Conservation (phyloP, 1,140 invertebrate genomes). For the Lutraria rhynchaena region DNA sequence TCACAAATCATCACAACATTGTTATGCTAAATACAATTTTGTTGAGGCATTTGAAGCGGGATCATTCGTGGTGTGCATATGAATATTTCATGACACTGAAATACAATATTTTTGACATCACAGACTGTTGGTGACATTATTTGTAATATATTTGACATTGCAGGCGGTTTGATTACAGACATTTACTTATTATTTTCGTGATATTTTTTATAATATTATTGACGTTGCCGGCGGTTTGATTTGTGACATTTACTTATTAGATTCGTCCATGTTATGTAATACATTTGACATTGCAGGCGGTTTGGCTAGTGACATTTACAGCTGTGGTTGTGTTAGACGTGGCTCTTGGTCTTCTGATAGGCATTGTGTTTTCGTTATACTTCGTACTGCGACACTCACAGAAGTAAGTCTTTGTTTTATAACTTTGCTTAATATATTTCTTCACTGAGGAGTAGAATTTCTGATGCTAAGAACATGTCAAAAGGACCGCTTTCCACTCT, state of each 20-base stretch:
- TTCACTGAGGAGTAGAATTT: no score
- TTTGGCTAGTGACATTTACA: slow-evolving; percentile 93
- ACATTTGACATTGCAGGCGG: slow-evolving; percentile 81
- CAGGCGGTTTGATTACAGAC: slow-evolving; percentile 91
- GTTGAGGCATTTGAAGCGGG: no score
- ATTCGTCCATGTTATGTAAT: not conserved
- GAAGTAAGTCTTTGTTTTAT: slow-evolving; percentile 75
- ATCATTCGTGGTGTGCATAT: no score
- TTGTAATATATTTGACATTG: slow-evolving; percentile 39
- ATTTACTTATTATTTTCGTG: no score
- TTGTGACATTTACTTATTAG: not conserved
- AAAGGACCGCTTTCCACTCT: no score
- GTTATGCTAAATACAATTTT: no score
- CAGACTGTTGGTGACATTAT: not conserved
- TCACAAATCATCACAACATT: no score
- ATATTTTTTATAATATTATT: no score
- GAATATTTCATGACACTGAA: no score
- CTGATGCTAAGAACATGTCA: no score
- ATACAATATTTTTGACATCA: no score
- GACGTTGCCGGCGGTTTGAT: slow-evolving; percentile 4
- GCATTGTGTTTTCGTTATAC: slow-evolving; percentile 88
- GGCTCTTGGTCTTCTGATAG: slow-evolving; percentile 89
- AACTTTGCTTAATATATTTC: no score
- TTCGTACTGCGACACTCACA: slow-evolving; percentile 85
- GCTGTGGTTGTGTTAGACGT: slow-evolving; percentile 92